Evolutionary conservation across 2,888 invertebrate genomes (phyloP), one percentile per base, ranked within the genome.

Genomic region (Cremastinae sp.): DNA sequence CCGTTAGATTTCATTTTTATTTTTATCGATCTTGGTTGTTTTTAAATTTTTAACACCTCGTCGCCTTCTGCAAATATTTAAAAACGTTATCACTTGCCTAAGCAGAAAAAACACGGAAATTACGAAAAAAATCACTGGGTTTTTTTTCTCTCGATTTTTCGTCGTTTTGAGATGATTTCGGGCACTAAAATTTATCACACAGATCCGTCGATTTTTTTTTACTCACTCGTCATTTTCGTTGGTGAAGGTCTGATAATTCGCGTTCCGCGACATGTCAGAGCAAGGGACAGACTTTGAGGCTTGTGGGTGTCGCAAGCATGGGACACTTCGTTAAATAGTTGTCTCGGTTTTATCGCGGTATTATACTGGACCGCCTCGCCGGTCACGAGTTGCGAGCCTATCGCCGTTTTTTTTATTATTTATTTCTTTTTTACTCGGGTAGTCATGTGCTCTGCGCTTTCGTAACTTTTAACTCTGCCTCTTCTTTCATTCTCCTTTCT

Each of bases 221-320:
- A 85, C 85, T 86, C 62, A 86, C 85, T 64, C 74, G 51, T 37
- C 35, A 58, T 18, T 10, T 28, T 61, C 76, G n/a, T 62, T 37
- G 51, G 59, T 22, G 74, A 87, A 86, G 35, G 86, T 86, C 75
- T 83, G 75, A 81, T 87, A 86, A 80, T 86, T 84, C 74, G 73
- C 82, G 58, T 78, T 81, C 68, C 70, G 74, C 74, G 82, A 56
- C 85, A 86, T 86, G 78, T 68, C 73, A 79, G 59, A 61, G 64
- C 35, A 28, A 75, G 69, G 74, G 69, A 75, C 78, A 43, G 18
- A 56, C 37, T 75, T 56, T 79, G 78, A 83, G 81, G 82, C 80
- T 82, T 76, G 74, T 80, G 78, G 65, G 69, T 78, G 70, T 75
- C 79, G 65, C 74, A 74, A 74, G 73, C 66, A 70, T 22, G 53